Percentiles rank a stretch among this genome's conserved stretches.
Evolutionary conservation across 2,888 invertebrate species (phyloP).

Genomic region (Hybos culiciformis): DNA sequence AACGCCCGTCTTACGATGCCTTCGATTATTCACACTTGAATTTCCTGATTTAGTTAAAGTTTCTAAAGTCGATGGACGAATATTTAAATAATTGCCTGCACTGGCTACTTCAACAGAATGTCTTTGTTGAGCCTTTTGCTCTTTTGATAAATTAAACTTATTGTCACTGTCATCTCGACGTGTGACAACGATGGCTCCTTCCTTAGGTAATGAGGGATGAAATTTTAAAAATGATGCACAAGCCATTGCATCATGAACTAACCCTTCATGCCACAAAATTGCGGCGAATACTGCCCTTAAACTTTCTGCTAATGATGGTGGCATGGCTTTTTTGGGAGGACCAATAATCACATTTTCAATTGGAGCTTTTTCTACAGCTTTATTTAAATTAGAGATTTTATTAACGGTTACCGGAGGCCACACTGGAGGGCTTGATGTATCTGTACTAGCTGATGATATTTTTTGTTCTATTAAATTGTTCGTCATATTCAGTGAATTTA

Average conservation of each 20-base stretch:
- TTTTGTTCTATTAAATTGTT: slow-evolving; percentile 17
- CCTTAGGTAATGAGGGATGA: slow-evolving; percentile 72
- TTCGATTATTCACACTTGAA: slow-evolving; percentile 62
- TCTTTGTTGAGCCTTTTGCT: slow-evolving; percentile 56
- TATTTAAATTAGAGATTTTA: slow-evolving; percentile 7
- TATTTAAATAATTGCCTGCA: slow-evolving; percentile 59
- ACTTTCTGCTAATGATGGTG: slow-evolving; percentile 85
- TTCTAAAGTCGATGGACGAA: slow-evolving; percentile 65
- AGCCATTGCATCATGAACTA: slow-evolving; percentile 96
- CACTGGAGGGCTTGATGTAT: slow-evolving; percentile 22
- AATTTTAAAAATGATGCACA: slow-evolving; percentile 94
- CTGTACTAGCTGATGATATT: slow-evolving; percentile 19
- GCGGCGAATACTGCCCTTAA: slow-evolving; percentile 92
- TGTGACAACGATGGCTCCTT: slow-evolving; percentile 61
- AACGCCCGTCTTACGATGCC: slow-evolving; percentile 36
- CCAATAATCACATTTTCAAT: slow-evolving; percentile 18
- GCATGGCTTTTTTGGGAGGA: slow-evolving; percentile 65
- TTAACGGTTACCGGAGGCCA: slow-evolving; percentile 18
- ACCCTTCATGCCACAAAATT: slow-evolving; percentile 91
- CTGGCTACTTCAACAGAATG: slow-evolving; percentile 79
- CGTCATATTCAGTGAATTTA: slow-evolving; percentile 24
- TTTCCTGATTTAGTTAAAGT: slow-evolving; percentile 62
- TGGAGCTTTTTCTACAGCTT: neutral
- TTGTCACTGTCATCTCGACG: slow-evolving; percentile 36
- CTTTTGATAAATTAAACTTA: slow-evolving; percentile 31